Evolutionary conservation across 1,140 invertebrate genomes (phyloP).

Genomic region (Drosophila micromelanica): DNA sequence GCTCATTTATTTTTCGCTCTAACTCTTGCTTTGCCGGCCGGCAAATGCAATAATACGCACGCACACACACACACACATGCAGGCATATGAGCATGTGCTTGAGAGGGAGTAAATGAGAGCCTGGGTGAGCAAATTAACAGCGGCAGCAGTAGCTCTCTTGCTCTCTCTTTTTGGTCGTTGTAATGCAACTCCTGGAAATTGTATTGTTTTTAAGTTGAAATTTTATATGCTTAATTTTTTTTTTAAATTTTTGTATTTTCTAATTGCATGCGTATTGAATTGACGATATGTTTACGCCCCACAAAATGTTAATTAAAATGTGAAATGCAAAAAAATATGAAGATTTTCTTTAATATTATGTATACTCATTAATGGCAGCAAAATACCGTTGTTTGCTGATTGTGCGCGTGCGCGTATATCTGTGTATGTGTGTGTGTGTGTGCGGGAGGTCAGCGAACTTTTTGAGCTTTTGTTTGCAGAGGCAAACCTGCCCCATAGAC

Average conservation of each 20-base stretch:
- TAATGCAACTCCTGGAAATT: conserved; percentile 22
- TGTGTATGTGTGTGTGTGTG: not conserved
- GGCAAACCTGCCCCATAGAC: not conserved
- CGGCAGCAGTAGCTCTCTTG: not conserved
- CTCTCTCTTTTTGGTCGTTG: conserved; percentile 7
- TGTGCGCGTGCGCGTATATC: not conserved
- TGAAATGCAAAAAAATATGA: conserved; percentile 64
- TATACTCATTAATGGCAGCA: not conserved
- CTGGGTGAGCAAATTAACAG: not conserved
- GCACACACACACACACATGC: conserved; percentile 12
- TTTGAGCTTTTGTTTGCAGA: conserved; percentile 21
- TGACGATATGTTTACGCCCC: conserved; percentile 62
- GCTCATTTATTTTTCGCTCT: conserved; percentile 16
- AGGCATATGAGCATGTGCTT: not conserved
- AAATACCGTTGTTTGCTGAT: conserved; percentile 9
- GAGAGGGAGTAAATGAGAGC: too few relatives aligned
- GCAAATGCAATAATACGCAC: conserved; percentile 43
- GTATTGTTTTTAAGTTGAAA: conserved; percentile 28
- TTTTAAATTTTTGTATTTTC: conserved; percentile 58
- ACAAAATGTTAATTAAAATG: conserved; percentile 80
- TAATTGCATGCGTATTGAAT: conserved; percentile 72
- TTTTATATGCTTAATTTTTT: conserved; percentile 47
- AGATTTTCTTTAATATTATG: conserved; percentile 4
- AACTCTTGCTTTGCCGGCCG: conserved; percentile 59
- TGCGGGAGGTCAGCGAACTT: conserved; percentile 37